Evolutionary conservation across 2,888 invertebrate genomes (phyloP).

Genomic region (Halocaridina rubra): DNA sequence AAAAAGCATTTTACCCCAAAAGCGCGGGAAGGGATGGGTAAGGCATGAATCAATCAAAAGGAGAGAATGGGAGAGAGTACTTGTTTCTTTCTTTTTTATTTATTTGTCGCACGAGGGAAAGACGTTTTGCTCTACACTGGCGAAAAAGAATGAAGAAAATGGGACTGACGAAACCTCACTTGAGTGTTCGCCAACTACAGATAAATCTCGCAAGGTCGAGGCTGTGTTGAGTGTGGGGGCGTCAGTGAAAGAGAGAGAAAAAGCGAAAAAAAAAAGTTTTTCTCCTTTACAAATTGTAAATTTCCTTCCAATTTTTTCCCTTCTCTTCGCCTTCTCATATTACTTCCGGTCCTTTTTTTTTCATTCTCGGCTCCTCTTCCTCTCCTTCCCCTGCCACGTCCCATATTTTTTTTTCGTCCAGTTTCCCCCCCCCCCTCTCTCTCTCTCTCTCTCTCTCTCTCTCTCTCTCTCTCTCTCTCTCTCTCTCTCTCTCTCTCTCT

Average conservation of each 20-base stretch:
- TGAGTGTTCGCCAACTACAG: not conserved
- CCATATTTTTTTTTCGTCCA: not conserved
- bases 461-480: not conserved
- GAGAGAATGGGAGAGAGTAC: constrained; percentile 2
- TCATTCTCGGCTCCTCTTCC: not conserved
- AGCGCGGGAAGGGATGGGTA: constrained; percentile 47
- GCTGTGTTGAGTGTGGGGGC: not conserved
- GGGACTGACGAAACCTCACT: not conserved
- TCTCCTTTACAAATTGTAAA: not conserved
- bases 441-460: not conserved
- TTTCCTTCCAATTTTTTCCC: too few species aligned
- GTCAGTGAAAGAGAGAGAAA: not conserved
- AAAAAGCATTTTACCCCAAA: constrained; percentile 43
- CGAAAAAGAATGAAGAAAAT: not conserved
- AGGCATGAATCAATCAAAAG: constrained; percentile 32
- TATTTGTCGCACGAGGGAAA: not conserved
- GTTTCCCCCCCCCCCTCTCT: not conserved
- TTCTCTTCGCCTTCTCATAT: too few species aligned
- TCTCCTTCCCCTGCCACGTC: not conserved
- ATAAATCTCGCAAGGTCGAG: constrained; percentile 16
- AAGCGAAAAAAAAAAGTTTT: not conserved
- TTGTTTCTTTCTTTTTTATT: not conserved
- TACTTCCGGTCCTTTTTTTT: too few species aligned
- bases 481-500: constrained; percentile 1
- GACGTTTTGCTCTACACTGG: not conserved